phyloP scores from a whole-genome alignment of 2,888 invertebrate species.

The Scaptomyza tumidula region DNA sequence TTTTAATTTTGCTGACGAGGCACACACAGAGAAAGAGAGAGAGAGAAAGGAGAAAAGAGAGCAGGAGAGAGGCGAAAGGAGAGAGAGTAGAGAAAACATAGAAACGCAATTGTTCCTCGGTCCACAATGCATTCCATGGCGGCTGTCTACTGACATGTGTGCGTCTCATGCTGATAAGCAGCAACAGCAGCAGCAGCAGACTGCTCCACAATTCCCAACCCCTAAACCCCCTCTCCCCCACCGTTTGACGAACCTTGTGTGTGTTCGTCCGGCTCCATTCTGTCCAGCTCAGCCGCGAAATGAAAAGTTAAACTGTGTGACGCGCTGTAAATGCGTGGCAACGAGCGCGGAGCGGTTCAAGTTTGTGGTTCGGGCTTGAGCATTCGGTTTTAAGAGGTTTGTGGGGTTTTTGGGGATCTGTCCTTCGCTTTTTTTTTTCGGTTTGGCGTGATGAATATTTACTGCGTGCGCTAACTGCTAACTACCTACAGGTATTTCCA shows the following conservation, averaged over 20 bases:
- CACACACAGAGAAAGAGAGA: slow-evolving; percentile 33
- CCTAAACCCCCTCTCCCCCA: neutral
- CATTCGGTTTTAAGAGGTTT: neutral
- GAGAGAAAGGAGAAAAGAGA: no score
- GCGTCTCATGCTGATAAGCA: slow-evolving; percentile 78
- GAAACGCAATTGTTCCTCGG: slow-evolving; percentile 75
- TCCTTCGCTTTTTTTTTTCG: slow-evolving; percentile 23
- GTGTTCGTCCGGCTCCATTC: slow-evolving; percentile 3
- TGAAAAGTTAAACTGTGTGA: slow-evolving; percentile 80
- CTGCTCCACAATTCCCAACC: slow-evolving; percentile 3
- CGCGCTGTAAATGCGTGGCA: slow-evolving; percentile 54
- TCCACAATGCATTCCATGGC: slow-evolving; percentile 74
- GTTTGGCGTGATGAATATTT: slow-evolving; percentile 80
- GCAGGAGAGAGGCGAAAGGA: neutral
- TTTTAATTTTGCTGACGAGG: slow-evolving; percentile 81
- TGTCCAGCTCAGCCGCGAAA: slow-evolving; percentile 59
- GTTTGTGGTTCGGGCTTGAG: slow-evolving; percentile 17
- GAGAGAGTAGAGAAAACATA: slow-evolving; percentile 61
- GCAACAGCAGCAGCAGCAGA: slow-evolving; percentile 36
- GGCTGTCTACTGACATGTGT: slow-evolving; percentile 68
- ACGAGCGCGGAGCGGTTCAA: slow-evolving; percentile 4
- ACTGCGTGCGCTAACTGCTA: slow-evolving; percentile 79
- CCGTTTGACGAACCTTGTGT: slow-evolving; percentile 14
- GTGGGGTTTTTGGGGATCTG: slow-evolving; percentile 5
- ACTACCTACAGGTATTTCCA: slow-evolving; percentile 80